Evolutionary conservation across 2,888 invertebrate species (phyloP).

Genomic region (Caenorhabditis japonica): DNA sequence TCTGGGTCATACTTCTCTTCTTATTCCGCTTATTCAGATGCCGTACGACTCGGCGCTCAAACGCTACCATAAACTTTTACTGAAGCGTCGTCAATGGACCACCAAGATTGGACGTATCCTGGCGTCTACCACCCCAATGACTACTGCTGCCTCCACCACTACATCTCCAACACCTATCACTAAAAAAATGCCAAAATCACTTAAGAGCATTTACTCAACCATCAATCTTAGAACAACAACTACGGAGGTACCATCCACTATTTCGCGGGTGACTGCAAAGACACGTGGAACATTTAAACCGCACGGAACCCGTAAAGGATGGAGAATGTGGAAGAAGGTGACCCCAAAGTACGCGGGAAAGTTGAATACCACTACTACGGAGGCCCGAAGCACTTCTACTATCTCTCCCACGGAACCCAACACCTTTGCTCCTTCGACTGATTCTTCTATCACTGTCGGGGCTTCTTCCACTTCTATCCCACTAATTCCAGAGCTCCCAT

Average conservation of each 20-base stretch:
- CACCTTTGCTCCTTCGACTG: constrained; percentile 34
- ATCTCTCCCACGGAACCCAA: constrained; percentile 40
- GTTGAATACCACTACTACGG: constrained; percentile 46
- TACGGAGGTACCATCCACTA: constrained; percentile 5
- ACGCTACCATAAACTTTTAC: constrained; percentile 64
- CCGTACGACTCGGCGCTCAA: constrained; percentile 60
- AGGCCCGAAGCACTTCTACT: constrained; percentile 45
- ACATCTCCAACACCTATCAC: constrained; percentile 40
- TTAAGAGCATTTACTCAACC: constrained; percentile 61
- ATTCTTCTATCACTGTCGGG: constrained; percentile 5
- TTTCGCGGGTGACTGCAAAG: constrained; percentile 17
- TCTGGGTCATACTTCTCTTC: constrained; percentile 11
- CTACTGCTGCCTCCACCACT: constrained; percentile 26
- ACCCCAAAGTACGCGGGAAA: constrained; percentile 46
- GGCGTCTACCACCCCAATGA: constrained; percentile 39
- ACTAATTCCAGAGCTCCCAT: background rate
- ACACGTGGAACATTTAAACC: constrained; percentile 40
- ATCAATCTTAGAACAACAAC: constrained; percentile 47
- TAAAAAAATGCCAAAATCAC: constrained; percentile 55
- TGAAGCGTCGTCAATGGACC: constrained; percentile 53
- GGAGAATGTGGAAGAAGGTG: constrained; percentile 59
- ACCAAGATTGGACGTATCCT: constrained; percentile 46
- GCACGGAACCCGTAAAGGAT: constrained; percentile 42
- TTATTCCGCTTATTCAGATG: constrained; percentile 30
- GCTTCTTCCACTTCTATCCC: constrained; percentile 9